A percentile compares a stretch with the other conserved stretches of the same genome.
These are phyloP conservation scores for Calonectris borealis DNA, from an alignment of 2,113 vertebrate genomes.

Conservation along the genomic window DNA sequence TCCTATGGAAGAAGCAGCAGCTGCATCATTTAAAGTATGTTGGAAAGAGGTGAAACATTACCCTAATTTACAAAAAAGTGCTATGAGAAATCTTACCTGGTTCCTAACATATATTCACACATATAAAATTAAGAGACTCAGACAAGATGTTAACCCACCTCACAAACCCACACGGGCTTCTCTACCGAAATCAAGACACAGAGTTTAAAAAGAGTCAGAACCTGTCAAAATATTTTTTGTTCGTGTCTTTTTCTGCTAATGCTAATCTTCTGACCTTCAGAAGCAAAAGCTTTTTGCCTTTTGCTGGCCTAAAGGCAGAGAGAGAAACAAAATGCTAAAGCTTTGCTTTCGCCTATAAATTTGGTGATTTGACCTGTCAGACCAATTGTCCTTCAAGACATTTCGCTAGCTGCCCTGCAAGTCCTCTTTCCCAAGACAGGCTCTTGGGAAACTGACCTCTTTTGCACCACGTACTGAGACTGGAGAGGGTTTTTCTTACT, in stretches of 20 bases:
- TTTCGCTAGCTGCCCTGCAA: rapidly evolving
- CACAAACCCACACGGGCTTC: background rate
- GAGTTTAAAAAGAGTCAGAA: background rate
- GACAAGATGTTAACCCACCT: background rate
- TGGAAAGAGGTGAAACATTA: background rate
- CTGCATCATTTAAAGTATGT: background rate
- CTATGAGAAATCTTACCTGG: background rate
- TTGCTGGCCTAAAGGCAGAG: background rate
- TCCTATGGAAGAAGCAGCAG: background rate
- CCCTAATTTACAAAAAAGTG: background rate
- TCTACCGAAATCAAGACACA: background rate
- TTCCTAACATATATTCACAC: background rate
- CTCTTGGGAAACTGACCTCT: background rate
- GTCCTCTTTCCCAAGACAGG: background rate
- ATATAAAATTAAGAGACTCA: background rate
- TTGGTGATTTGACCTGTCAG: background rate
- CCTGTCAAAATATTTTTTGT: background rate
- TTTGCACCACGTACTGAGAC: rapidly evolving
- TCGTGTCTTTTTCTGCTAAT: background rate
- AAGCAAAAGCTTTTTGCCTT: background rate
- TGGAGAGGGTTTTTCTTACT: background rate
- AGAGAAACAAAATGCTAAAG: background rate
- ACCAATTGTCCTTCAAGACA: background rate
- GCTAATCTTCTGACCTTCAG: background rate
- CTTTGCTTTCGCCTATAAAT: background rate